These are phyloP conservation scores for Bedellia somnulentella DNA, from an alignment of 2,888 invertebrate species.

Conservation along the genomic window DNA sequence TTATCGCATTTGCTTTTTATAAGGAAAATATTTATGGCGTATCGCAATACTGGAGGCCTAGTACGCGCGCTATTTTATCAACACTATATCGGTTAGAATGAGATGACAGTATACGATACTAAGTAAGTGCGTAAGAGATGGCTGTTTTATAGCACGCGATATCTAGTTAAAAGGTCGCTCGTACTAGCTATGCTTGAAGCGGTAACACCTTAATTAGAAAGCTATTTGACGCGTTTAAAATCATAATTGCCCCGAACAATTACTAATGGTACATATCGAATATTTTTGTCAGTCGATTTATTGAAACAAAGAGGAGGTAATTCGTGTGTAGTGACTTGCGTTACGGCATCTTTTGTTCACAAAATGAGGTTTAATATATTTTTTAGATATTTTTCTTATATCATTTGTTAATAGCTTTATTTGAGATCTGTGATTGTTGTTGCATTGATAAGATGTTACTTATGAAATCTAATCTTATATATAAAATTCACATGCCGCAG, in stretches of 20 bases:
- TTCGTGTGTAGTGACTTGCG: slow-evolving; percentile 59
- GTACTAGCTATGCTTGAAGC: too few relatives aligned
- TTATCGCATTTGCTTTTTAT: slow-evolving; percentile 4
- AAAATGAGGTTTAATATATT: slow-evolving; percentile 36
- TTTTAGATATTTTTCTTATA: slow-evolving; percentile 16
- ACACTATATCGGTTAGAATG: too few relatives aligned
- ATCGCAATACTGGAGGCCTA: slow-evolving; percentile 12
- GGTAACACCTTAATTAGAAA: slow-evolving; percentile 39
- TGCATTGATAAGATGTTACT: too few relatives aligned
- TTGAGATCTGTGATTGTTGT: too few relatives aligned
- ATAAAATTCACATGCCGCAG: too few relatives aligned
- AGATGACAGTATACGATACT: too few relatives aligned
- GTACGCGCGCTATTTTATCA: too few relatives aligned
- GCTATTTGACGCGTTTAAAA: slow-evolving; percentile 19
- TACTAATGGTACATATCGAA: slow-evolving; percentile 34
- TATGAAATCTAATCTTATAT: too few relatives aligned
- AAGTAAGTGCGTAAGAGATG: too few relatives aligned
- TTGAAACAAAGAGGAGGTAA: slow-evolving; percentile 49
- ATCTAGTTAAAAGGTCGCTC: too few relatives aligned
- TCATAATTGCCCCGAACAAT: slow-evolving; percentile 17
- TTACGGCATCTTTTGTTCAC: slow-evolving; percentile 33
- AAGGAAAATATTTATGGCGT: slow-evolving; percentile 5
- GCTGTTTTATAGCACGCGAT: too few relatives aligned
- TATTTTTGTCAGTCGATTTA: slow-evolving; percentile 39
- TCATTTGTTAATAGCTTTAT: too few relatives aligned